Base-by-base conservation (phyloP, 2,888 invertebrate species). In the Spicauda simplicius region DNA sequence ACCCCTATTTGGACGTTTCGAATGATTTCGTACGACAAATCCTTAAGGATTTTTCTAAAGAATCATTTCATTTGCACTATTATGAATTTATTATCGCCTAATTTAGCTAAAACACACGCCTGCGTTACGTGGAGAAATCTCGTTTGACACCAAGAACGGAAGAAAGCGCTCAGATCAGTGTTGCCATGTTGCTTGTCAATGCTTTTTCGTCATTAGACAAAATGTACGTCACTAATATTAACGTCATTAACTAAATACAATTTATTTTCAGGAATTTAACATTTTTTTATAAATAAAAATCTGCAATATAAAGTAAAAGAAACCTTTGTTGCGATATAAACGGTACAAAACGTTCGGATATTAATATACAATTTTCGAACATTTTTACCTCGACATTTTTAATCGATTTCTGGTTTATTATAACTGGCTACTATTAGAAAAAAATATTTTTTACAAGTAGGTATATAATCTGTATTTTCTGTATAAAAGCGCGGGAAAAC, bases 61-160 rank as follows among this genome's bases (percentile, higher is more conserved):
- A 71, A 71, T 72, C 87, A 88, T 87, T 72, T 79, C 86, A 77
- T 72, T 64, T 64, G 45, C 52, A 66, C 53, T 61, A 60, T 65
- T 61, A 66, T 71, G 73, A 75, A 70, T 73, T 69, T 64, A 74
- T 65, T 72, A 71, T 71, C 72, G 69, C 64, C 71, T 69, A 69
- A 77, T 77, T 73, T 68, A 69, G 74, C 74, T 74, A 74, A 78
- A 80, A 76, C 73, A 72, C 76, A 80, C 78, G 78, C 82, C 79
- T 76, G 72, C 81, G 77, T 84, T 88, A 90, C 90, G 90, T 91
- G 90, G 90, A 89, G 84, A 80, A 83, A 80, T 84, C 73, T 75
- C 73, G 84, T 84, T 84, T 80, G 86, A 79, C 81, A 79, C 71
- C 67, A 73, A 67, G 10, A 74, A 58, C 66, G 66, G 68, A 73